Base-by-base conservation (phyloP, 2,888 invertebrate genomes). In the Lymantria dispar region DNA sequence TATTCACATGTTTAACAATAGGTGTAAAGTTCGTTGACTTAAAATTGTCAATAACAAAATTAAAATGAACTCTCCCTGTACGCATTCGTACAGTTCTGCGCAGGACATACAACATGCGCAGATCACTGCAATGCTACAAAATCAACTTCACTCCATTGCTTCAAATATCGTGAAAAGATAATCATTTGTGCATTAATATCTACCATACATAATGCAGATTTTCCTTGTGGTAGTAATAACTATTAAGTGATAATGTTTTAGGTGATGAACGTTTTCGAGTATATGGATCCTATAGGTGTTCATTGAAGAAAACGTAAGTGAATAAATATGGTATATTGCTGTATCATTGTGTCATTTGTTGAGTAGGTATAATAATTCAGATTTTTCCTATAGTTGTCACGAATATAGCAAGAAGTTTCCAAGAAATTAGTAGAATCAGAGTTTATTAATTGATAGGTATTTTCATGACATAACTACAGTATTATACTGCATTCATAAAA, bases 101-200 rank as follows among this genome's bases (percentile, higher is more conserved):
- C 89, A 87, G 74, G 76, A 72, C 72, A 65, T 71, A 66, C 76
- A 78, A 82, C 88, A 87, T 89, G 89, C 89, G 89, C 89, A 88
- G 81, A 83, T 80, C 80, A 80, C 89, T 83, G 89, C 90, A 89
- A 71, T 88, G 87, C 88, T 81, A 85, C 88, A 88, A 86, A 85
- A 80, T 80, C 78, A 85, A 88, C 83, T 85, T 86, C 82, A 82
- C 77, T 76, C 73, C 68, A 76, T 79, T 72, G 70, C 70, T 70
- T 72, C 62, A 70, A 70, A 71, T 74, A 75, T 72, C 68, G 76
- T 73, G 74, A 76, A 78, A 76, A 78, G 73, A 77, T 74, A 76
- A 72, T 71, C 72, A 71, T 71, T 77, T 72, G 73, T 65, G 52
- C 52, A 60, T 71, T 70, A 68, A 72, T 70, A 69, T 64, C 40